Evolutionary conservation across 2,888 invertebrate species (phyloP).

Genomic region (Cephus spinipes): DNA sequence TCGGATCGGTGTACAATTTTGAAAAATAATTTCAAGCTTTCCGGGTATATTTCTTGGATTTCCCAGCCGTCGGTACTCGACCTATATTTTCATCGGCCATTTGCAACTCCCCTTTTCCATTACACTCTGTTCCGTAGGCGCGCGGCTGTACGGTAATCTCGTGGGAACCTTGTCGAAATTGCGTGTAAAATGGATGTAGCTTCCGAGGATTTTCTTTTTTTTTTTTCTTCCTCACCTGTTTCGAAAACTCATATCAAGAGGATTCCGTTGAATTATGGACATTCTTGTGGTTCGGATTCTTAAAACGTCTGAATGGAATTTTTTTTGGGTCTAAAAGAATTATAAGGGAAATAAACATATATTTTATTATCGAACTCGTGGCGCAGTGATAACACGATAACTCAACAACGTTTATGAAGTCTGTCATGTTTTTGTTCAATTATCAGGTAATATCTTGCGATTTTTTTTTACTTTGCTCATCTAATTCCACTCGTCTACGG

Average conservation of each 20-base stretch:
- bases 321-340: background rate
- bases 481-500: background rate
- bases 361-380: background rate
- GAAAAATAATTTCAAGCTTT: background rate
- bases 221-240: background rate
- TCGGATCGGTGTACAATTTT: background rate
- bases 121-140: background rate
- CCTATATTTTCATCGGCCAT: background rate
- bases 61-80: background rate
- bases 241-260: background rate
- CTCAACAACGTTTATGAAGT: background rate
- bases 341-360: background rate
- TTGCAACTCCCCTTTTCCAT: background rate
- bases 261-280: too few relatives aligned
- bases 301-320: background rate
- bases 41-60: background rate
- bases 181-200: slow-evolving; percentile 10
- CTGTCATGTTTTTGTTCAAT: background rate
- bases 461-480: background rate
- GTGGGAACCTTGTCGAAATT: slow-evolving; percentile 4
- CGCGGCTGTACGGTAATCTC: background rate
- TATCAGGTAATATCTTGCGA: background rate
- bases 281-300: background rate
- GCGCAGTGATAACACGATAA: background rate
- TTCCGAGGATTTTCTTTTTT: slow-evolving; percentile 1